Evolutionary conservation across 1,140 invertebrate genomes (phyloP).

Genomic region (Micrasema longulum): DNA sequence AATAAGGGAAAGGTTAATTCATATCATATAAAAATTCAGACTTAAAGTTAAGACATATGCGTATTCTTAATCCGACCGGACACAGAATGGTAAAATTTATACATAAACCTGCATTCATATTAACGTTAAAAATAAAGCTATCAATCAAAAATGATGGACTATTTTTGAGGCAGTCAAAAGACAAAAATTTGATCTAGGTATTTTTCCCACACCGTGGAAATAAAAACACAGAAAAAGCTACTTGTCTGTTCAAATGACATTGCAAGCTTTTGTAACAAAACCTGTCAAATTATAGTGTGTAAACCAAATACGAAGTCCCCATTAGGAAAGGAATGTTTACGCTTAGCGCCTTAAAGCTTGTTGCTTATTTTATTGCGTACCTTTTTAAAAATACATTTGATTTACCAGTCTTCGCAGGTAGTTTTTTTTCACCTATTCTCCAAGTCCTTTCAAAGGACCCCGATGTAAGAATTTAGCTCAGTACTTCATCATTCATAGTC

Average conservation of each 20-base stretch:
- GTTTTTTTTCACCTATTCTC: background rate
- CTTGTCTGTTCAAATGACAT: slow-evolving; percentile 20
- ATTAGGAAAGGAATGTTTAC: background rate
- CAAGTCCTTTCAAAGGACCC: slow-evolving; percentile 17
- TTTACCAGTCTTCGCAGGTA: background rate
- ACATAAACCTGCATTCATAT: too few relatives aligned
- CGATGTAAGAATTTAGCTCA: slow-evolving; percentile 48
- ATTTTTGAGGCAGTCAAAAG: background rate
- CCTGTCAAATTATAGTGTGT: slow-evolving; percentile 5
- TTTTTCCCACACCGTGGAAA: background rate
- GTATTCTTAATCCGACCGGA: too few relatives aligned
- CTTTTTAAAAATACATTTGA: background rate
- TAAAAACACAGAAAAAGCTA: slow-evolving; percentile 6
- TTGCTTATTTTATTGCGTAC: too few relatives aligned
- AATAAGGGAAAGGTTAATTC: too few relatives aligned
- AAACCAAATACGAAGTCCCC: background rate
- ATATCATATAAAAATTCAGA: too few relatives aligned
- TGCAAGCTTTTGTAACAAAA: slow-evolving; percentile 15
- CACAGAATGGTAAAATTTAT: too few relatives aligned
- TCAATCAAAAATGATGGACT: slow-evolving; percentile 12
- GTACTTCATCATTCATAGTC: slow-evolving; percentile 50
- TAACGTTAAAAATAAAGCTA: slow-evolving; percentile 4
- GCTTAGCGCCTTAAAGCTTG: background rate
- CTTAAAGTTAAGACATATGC: too few relatives aligned
- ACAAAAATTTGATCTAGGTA: slow-evolving; percentile 8